Base-by-base conservation (phyloP, 2,888 invertebrate species). In the Drosophila pullipes region DNA sequence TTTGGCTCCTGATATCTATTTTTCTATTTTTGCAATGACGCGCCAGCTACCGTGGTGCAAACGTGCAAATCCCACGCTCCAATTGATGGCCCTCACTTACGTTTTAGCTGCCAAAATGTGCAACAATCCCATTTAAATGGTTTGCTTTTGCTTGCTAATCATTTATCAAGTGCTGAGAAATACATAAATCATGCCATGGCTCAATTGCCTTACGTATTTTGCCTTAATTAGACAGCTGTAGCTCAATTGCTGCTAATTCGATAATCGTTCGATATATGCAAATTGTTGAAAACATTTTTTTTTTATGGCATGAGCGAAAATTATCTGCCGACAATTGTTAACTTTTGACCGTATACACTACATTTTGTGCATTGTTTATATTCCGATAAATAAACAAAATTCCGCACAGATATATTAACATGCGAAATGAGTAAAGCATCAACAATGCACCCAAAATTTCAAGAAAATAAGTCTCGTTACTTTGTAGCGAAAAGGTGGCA, bases 161-260 rank as follows among this genome's bases (percentile, higher is more conserved):
- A 88, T 78, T 86, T 88, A 82, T 83, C 81, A 78, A 82, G 49
- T 63, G 81, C 57, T 58, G 55, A 31, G 60, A 49, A 47, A 78
- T 83, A 79, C 62, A 78, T 81, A 87, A 88, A 85, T 85, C 83
- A 79, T 81, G 79, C 35, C 74, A 81, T 77, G 85, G 76, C 85
- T 85, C 78, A 83, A 83, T 85, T 85, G 75, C 49, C 68, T 35
- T 57, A 73, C 18, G 39, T 39, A 69, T 69, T 72, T 72, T 68
- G 72, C 47, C 70, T 74, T 80, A 77, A 81, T 81, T 81, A 72
- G 68, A 22, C 53, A 49, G 61, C 52, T 64, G 68, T 49, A 59
- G 67, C 68, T 65, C 76, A 83, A 82, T 77, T 73, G 81, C 44
- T 31, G 78, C 75, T 78, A 78, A 85, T 71, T 83, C 62, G 50